phyloP scores from a whole-genome alignment of 2,113 vertebrate species.

The Apodemus sylvaticus region DNA sequence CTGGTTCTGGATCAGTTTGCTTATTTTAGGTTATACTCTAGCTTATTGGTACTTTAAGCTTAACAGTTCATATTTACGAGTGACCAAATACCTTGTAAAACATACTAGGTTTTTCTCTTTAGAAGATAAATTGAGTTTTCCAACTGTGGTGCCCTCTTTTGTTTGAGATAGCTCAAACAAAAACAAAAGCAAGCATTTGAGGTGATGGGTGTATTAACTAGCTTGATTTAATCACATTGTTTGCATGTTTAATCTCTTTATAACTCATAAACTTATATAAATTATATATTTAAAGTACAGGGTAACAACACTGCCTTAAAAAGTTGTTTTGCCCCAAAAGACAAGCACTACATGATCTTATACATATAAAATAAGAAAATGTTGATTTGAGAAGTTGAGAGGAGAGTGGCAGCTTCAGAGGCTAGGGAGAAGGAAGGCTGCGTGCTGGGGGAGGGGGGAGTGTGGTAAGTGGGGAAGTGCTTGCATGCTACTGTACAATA shows the following conservation, averaged over 20 bases:
- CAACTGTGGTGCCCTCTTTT: neutral
- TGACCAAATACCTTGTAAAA: neutral
- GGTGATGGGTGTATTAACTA: neutral
- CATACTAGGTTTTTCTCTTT: neutral
- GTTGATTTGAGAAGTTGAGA: neutral
- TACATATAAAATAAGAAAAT: neutral
- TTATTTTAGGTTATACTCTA: neutral
- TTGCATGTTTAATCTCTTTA: neutral
- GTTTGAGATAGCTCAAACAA: neutral
- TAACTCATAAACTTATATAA: neutral
- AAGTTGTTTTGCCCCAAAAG: neutral
- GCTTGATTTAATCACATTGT: neutral
- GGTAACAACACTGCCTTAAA: neutral
- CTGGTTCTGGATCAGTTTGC: conserved; percentile 7
- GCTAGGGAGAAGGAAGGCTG: neutral
- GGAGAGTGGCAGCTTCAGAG: neutral
- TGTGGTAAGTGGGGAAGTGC: neutral
- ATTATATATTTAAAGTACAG: neutral
- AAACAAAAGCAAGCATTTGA: neutral
- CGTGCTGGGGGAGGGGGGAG: neutral
- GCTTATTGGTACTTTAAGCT: neutral
- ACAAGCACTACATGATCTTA: neutral
- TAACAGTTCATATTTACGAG: conserved; percentile 46
- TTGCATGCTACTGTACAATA: neutral
- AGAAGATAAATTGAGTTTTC: neutral